A percentile compares a stretch with the other conserved stretches of the same genome.
phyloP scores from a whole-genome alignment of 37 sponge, comb jelly and placozoan species.

The Halichondria panicea region DNA sequence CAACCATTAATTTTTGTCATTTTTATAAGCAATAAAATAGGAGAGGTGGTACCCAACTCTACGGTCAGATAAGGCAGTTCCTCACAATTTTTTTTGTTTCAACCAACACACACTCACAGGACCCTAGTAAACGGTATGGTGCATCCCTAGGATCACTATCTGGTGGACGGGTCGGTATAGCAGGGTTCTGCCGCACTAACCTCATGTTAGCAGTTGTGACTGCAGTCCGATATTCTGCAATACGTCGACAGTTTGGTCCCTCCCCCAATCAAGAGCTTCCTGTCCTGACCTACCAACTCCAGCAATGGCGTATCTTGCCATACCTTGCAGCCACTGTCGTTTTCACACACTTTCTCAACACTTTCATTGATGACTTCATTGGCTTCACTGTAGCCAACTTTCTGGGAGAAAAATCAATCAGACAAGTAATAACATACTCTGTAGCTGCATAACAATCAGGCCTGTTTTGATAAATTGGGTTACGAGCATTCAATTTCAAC shows the following conservation, averaged over 20 bases:
- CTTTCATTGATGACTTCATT: conserved; percentile 40
- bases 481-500: no score
- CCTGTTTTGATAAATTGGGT: no score
- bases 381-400: conserved; percentile 21
- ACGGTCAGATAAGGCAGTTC: no score
- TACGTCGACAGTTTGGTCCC: conserved; percentile 84
- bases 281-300: conserved; percentile 87
- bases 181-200: conserved; percentile 6
- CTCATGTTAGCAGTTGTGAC: conserved; percentile 41
- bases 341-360: conserved; percentile 29
- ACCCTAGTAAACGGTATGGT: conserved; percentile 58
- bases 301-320: conserved; percentile 89
- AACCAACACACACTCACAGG: conserved; percentile 41
- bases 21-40: no score
- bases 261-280: conserved; percentile 64
- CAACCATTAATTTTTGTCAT: no score
- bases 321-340: conserved; percentile 64
- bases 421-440: conserved; percentile 32
- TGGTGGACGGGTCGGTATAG: conserved; percentile 74
- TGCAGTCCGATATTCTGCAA: conserved; percentile 89
- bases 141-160: conserved; percentile 71
- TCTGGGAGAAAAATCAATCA: conserved; percentile 45
- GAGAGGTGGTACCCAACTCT: no score
- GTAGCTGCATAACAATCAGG: no score
- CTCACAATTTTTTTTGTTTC: no score